Conservation (phyloP, 2,113 vertebrate genomes). For the Carassius gibelio region DNA sequence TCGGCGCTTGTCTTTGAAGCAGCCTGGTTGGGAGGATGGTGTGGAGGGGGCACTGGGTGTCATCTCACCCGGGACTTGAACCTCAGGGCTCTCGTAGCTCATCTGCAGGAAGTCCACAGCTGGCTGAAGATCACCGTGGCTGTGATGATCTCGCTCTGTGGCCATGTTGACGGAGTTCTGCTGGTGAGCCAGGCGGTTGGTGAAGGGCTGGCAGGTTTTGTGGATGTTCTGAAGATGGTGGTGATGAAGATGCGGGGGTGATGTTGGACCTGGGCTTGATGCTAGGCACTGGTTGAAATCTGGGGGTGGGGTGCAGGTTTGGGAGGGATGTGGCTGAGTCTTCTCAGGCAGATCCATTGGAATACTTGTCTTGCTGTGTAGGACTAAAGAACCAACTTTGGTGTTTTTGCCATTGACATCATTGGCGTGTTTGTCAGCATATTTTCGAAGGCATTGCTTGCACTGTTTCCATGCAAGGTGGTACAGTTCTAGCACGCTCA, state of each 20-base stretch:
- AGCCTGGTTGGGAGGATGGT: slow-evolving; percentile 66
- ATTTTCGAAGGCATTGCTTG: slow-evolving; percentile 59
- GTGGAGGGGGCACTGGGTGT: slow-evolving; percentile 61
- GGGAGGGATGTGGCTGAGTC: slow-evolving; percentile 47
- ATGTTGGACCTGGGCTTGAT: slow-evolving; percentile 17
- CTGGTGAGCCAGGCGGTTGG: slow-evolving; percentile 84
- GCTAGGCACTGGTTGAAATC: slow-evolving; percentile 88
- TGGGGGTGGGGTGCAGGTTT: slow-evolving; percentile 85
- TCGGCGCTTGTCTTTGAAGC: slow-evolving; percentile 83
- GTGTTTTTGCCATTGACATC: slow-evolving; percentile 15
- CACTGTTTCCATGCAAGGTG: slow-evolving; percentile 89
- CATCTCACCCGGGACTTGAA: slow-evolving; percentile 58
- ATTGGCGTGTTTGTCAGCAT: slow-evolving; percentile 35
- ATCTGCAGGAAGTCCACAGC: slow-evolving; percentile 81
- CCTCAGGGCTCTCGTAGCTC: slow-evolving; percentile 65
- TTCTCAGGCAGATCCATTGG: slow-evolving; percentile 67
- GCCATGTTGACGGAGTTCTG: slow-evolving; percentile 90
- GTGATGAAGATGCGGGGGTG: slow-evolving; percentile 55
- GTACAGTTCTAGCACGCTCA: slow-evolving; percentile 90
- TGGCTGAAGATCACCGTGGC: slow-evolving; percentile 74
- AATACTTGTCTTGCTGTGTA: slow-evolving; percentile 40
- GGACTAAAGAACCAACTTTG: slow-evolving; percentile 4
- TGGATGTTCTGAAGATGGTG: slow-evolving; percentile 62
- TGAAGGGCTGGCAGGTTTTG: slow-evolving; percentile 82
- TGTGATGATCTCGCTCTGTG: slow-evolving; percentile 81